phyloP scores from a whole-genome alignment of 2,113 vertebrate genomes.

The Centropus bengalensis region DNA sequence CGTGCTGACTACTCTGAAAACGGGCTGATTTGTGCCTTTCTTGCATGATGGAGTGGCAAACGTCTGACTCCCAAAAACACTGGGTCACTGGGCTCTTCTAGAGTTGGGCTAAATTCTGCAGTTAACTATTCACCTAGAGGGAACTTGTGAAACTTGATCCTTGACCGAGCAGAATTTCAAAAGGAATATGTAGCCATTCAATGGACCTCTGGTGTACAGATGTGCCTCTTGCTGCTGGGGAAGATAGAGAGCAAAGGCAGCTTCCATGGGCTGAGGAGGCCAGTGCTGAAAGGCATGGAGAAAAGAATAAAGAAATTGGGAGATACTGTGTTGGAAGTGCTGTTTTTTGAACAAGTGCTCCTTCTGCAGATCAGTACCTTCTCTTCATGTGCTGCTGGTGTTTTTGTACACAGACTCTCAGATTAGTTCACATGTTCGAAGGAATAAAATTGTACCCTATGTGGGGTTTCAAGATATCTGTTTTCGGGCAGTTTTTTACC shows the following conservation, averaged over 20 bases:
- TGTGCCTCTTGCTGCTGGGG: rapidly evolving
- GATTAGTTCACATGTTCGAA: background rate
- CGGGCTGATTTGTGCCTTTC: background rate
- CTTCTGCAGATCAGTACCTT: background rate
- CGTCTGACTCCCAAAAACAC: rapidly evolving
- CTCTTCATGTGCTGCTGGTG: background rate
- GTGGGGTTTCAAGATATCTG: background rate
- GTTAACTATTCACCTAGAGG: too few species aligned
- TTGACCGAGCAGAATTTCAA: background rate
- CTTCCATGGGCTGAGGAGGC: background rate
- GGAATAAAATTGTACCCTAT: background rate
- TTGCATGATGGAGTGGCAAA: background rate
- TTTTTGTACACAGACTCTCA: background rate
- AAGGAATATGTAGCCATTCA: background rate
- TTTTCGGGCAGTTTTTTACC: background rate
- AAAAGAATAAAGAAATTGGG: background rate
- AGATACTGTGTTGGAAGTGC: background rate
- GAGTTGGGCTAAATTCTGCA: background rate
- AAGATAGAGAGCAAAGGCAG: background rate
- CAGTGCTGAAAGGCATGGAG: background rate
- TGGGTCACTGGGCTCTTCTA: background rate
- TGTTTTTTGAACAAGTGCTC: background rate
- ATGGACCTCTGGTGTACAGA: too few species aligned
- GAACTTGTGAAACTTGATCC: too few species aligned
- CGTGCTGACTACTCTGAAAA: background rate